Conservation (phyloP, 2,888 invertebrate species). For the Apotomis betuletana region DNA sequence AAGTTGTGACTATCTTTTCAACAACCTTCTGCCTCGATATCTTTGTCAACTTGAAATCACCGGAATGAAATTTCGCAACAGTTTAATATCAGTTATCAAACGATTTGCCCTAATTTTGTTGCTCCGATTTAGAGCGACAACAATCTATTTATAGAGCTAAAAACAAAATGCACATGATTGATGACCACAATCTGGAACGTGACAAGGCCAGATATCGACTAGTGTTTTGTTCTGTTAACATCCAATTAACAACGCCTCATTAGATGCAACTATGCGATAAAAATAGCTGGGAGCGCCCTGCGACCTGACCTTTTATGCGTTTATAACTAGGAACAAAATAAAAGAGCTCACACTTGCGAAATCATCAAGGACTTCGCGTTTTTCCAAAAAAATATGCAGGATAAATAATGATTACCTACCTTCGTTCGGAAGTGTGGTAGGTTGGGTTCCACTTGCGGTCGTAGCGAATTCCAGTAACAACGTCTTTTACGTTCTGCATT, state of each 20-base stretch:
- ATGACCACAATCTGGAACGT: conserved; percentile 62
- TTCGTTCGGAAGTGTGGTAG: not conserved
- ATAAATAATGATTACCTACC: not conserved
- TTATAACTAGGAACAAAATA: not conserved
- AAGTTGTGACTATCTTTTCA: not conserved
- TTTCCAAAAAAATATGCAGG: not conserved
- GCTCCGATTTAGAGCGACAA: conserved; percentile 55
- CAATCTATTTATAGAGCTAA: conserved; percentile 59
- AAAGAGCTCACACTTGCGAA: not conserved
- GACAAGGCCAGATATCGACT: conserved; percentile 69
- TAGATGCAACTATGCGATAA: conserved; percentile 63
- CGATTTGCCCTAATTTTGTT: conserved; percentile 56
- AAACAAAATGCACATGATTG: conserved; percentile 64
- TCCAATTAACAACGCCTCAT: conserved; percentile 63
- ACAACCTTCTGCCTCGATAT: not conserved
- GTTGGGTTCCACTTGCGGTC: conserved; percentile 1
- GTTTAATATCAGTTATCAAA: conserved; percentile 51
- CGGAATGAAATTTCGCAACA: conserved; percentile 50
- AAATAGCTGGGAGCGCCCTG: conserved; percentile 57
- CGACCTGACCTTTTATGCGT: conserved; percentile 47
- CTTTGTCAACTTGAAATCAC: conserved; percentile 14
- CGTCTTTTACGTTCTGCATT: conserved; percentile 26
- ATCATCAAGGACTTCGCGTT: not conserved
- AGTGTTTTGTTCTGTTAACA: conserved; percentile 60
- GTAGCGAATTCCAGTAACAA: conserved; percentile 30